A percentile compares a stretch with the other conserved stretches of the same genome.
phyloP scores from a whole-genome alignment of 2,888 invertebrate genomes.

The Cephus pygmeus region DNA sequence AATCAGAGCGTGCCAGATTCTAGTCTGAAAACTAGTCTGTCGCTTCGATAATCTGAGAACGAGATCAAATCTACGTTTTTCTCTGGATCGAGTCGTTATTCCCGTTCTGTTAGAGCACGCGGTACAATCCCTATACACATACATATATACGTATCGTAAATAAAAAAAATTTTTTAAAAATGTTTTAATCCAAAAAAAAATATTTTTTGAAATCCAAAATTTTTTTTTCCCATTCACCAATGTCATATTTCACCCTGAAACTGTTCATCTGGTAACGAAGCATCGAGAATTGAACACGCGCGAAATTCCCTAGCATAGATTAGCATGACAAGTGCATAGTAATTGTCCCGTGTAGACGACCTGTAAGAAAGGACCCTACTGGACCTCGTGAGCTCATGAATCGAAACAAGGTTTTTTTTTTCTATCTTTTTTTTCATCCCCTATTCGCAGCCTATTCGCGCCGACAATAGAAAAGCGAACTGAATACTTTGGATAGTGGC shows the following conservation, averaged over 20 bases:
- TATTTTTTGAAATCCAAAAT: too few relatives aligned
- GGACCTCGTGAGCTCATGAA: constrained; percentile 11
- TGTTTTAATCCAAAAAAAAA: too few relatives aligned
- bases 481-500: too few relatives aligned
- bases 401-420: constrained; percentile 10
- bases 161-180: too few relatives aligned
- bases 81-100: background rate
- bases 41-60: constrained; percentile 54
- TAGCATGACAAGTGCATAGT: constrained; percentile 50
- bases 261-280: too few relatives aligned
- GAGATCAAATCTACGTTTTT: constrained; percentile 51
- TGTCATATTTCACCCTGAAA: too few relatives aligned
- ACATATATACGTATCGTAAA: too few relatives aligned
- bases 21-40: constrained; percentile 29
- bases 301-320: constrained; percentile 37
- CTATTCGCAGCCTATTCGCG: too few relatives aligned
- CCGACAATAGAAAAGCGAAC: too few relatives aligned
- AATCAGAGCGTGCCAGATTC: constrained; percentile 47
- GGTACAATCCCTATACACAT: too few relatives aligned
- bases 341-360: constrained; percentile 46
- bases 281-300: background rate
- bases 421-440: background rate
- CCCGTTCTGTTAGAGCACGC: background rate
- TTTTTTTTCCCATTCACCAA: too few relatives aligned
- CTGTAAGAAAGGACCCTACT: constrained; percentile 30